These are phyloP conservation scores for Centrocercus urophasianus DNA, from an alignment of 2,113 vertebrate species.

Conservation along the genomic window DNA sequence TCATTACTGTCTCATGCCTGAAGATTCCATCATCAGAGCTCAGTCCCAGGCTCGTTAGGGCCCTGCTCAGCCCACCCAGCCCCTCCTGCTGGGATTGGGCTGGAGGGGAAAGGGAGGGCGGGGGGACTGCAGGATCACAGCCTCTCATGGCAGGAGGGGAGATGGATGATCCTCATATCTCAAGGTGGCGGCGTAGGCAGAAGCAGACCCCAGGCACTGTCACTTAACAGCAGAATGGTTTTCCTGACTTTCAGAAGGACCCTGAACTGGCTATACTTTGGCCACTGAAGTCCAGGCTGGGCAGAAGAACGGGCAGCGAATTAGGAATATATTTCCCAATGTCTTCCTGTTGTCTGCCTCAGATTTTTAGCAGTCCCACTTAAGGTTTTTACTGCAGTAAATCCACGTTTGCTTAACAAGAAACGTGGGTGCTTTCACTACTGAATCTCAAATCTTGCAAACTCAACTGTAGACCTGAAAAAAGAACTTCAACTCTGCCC, in stretches of 20 bases:
- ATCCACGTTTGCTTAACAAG: neutral
- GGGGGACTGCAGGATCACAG: neutral
- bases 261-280: fast-evolving
- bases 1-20: neutral
- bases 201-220: fast-evolving
- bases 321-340: fast-evolving
- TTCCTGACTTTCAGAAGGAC: neutral
- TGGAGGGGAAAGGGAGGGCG: no score
- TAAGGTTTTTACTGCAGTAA: neutral
- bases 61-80: neutral
- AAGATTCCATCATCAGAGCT: neutral
- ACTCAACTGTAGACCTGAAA: no score
- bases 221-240: fast-evolving
- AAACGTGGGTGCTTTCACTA: fast-evolving
- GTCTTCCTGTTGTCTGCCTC: neutral
- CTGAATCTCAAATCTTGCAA: neutral
- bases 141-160: neutral
- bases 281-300: fast-evolving
- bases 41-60: neutral
- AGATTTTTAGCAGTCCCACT: neutral
- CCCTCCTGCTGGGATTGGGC: fast-evolving
- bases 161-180: neutral
- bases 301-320: neutral
- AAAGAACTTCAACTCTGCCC: neutral
- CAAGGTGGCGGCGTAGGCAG: fast-evolving